A percentile compares a stretch with the other conserved stretches of the same genome.
Evolutionary conservation across 2,113 vertebrate genomes (phyloP).

Genomic region (Platanista minor): DNA sequence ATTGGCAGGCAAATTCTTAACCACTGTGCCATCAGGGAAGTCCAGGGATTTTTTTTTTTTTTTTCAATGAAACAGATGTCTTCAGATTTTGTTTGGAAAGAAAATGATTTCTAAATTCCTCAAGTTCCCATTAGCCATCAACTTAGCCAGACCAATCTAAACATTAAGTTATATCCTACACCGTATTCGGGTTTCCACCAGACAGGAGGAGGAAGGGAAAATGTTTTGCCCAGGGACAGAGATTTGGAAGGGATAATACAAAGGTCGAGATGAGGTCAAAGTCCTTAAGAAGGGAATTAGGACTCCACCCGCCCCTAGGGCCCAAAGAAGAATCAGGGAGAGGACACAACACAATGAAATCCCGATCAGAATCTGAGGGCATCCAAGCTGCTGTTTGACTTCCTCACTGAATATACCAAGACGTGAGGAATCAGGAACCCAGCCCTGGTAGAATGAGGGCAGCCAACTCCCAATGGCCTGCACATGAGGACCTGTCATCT

Average conservation of each 20-base stretch:
- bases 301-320: rapidly evolving
- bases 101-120: neutral
- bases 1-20: too few relatives aligned
- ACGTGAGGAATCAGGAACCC: neutral
- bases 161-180: too few relatives aligned
- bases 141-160: neutral
- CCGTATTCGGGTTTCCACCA: neutral
- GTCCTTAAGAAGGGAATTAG: neutral
- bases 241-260: neutral
- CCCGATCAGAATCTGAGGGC: neutral
- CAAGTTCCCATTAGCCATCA: neutral
- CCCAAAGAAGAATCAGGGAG: neutral
- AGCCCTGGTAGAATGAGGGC: rapidly evolving
- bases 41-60: too few relatives aligned
- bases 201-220: neutral
- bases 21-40: too few relatives aligned
- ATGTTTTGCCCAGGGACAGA: neutral
- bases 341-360: neutral
- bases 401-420: neutral
- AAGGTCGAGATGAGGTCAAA: neutral
- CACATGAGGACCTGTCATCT: neutral
- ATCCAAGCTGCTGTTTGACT: neutral
- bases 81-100: neutral
- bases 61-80: neutral
- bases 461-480: rapidly evolving